Evolutionary conservation across 2,888 invertebrate species (phyloP), one percentile per base, ranked within the genome.

Genomic region (Andrena marginata): DNA sequence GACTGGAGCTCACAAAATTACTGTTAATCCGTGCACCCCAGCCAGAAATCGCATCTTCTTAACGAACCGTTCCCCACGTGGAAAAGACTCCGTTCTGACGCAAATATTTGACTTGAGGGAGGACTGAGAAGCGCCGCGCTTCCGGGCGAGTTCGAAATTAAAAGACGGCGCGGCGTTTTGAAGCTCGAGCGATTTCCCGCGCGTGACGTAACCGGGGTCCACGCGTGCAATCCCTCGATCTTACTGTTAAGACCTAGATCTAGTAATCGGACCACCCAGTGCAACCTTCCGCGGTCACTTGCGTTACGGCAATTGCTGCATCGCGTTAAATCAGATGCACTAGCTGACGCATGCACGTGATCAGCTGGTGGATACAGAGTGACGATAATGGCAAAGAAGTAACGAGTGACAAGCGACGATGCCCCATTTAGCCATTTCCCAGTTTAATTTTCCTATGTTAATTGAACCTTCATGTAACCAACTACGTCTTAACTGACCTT

Each of bases 281-380:
- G 77, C 77, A 86, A 42, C 74, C 81, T 80, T 81, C 84, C 78
- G 85, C 85, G 86, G 83, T 84, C 81, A 80, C 83, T 84, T 84
- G 80, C 82, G 88, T 87, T 84, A 77, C 85, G 20, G 85, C 90
- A 88, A 91, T 91, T 90, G 90, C 80, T 84, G 82, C 60, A 68
- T 42, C 73, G 75, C 77, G 84, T 85, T 79, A 76, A 89, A 89
- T 87, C 85, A 82, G 76, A 79, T 69, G 60, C 72, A 64, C 64
- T 76, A 23, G 23, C 51, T 48, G 42, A 51, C 72, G 42, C 33
- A 33, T 59, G 71, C 62, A 42, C 35, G 42, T 49, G 29, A 62
- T 62, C 60, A 49, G 16, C 68, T 49, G 31, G 63, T 70, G 67
- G n/a, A 42, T 42, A 16, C 1, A 42, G 13, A 13, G 42, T 42